A percentile compares a stretch with the other conserved stretches of the same genome.
phyloP scores from a whole-genome alignment of 2,888 invertebrate species.

The Drosophila maculinotata region DNA sequence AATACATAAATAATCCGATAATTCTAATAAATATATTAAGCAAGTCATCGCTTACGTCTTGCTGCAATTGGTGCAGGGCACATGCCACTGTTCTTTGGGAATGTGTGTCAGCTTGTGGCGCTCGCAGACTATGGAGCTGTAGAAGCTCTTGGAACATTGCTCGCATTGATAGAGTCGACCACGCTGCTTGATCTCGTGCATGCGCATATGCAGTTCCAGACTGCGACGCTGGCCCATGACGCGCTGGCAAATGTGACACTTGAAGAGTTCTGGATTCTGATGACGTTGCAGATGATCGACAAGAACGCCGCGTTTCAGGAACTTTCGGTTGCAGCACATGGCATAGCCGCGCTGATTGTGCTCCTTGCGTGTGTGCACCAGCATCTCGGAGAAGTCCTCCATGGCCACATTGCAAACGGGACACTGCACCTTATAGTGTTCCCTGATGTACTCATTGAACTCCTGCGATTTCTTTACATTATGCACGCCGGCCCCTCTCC shows the following conservation, averaged over 20 bases:
- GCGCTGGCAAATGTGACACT: constrained; percentile 77
- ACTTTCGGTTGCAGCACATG: constrained; percentile 82
- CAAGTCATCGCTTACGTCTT: constrained; percentile 66
- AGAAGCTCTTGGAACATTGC: constrained; percentile 81
- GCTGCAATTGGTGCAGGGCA: constrained; percentile 75
- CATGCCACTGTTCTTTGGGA: constrained; percentile 78
- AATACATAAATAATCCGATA: constrained; percentile 44
- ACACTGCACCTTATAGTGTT: constrained; percentile 81
- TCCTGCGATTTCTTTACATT: constrained; percentile 64
- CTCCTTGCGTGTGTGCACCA: constrained; percentile 68
- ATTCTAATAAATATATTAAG: not conserved
- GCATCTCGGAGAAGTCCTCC: constrained; percentile 70
- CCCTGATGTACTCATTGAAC: constrained; percentile 75
- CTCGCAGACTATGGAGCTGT: constrained; percentile 70
- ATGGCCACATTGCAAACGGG: constrained; percentile 72
- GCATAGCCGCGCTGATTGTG: constrained; percentile 81
- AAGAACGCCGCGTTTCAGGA: constrained; percentile 77
- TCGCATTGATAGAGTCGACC: constrained; percentile 79
- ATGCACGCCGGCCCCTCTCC: constrained; percentile 16
- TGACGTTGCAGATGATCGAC: constrained; percentile 83
- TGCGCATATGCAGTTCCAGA: constrained; percentile 75
- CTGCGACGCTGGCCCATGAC: constrained; percentile 76
- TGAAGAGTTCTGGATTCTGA: constrained; percentile 82
- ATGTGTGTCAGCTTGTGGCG: constrained; percentile 81
- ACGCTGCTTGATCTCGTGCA: constrained; percentile 72